phyloP scores from a whole-genome alignment of 1,140 invertebrate genomes.

The Bombus terrestris region DNA sequence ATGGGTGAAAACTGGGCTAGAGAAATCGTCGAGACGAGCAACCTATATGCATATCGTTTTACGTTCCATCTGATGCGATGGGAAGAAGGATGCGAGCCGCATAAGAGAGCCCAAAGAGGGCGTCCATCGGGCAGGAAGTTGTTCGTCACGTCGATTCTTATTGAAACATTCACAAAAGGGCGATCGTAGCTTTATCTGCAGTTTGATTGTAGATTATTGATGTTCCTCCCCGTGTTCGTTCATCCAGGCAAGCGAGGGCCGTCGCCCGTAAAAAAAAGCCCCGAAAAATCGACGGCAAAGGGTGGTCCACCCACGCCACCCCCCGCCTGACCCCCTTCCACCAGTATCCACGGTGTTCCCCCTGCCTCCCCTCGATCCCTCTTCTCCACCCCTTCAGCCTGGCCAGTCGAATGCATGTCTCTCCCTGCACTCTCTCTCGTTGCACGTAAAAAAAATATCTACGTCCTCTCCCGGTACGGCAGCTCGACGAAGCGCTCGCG shows the following conservation, averaged over 20 bases:
- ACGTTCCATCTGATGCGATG: slow-evolving; percentile 4
- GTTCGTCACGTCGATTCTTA: slow-evolving; percentile 76
- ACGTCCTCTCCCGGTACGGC: slow-evolving; percentile 63
- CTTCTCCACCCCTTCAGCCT: slow-evolving; percentile 36
- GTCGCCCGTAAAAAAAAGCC: slow-evolving; percentile 78
- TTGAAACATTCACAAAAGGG: slow-evolving; percentile 81
- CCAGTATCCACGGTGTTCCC: slow-evolving; percentile 29
- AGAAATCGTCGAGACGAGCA: not conserved
- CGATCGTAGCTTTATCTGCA: slow-evolving; percentile 82
- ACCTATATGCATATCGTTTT: not conserved
- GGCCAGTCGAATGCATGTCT: slow-evolving; percentile 74
- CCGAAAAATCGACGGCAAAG: slow-evolving; percentile 78
- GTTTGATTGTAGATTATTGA: slow-evolving; percentile 84
- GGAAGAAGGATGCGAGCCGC: not conserved
- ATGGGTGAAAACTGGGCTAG: not conserved
- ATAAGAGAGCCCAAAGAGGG: slow-evolving; percentile 27
- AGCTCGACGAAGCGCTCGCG: slow-evolving; percentile 26
- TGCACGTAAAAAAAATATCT: slow-evolving; percentile 78
- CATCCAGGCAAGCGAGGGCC: slow-evolving; percentile 78
- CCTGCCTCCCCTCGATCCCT: slow-evolving; percentile 23
- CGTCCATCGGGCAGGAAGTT: slow-evolving; percentile 62
- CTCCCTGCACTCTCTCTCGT: slow-evolving; percentile 72
- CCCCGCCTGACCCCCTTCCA: slow-evolving; percentile 30
- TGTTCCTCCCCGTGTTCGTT: slow-evolving; percentile 81
- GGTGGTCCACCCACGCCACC: slow-evolving; percentile 67